Conservation (phyloP, 2,113 vertebrate species). For the Caranx ignobilis region DNA sequence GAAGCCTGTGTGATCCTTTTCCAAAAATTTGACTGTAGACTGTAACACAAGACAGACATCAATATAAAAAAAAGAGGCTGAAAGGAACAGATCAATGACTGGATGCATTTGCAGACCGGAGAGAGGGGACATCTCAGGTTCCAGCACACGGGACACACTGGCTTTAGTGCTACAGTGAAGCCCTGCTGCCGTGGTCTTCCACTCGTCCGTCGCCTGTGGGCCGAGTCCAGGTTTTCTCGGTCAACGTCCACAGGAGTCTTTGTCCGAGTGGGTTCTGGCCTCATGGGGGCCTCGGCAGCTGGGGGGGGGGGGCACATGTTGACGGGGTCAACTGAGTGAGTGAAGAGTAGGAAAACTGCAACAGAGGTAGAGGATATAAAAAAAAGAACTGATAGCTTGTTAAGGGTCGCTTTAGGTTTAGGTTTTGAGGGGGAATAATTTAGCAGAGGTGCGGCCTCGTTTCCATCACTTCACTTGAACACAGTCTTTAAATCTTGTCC, state of each 20-base stretch:
- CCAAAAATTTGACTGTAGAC: conserved; percentile 49
- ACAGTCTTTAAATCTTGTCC: conserved; percentile 25
- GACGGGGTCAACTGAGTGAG: conserved; percentile 17
- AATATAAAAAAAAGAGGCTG: conserved; percentile 58
- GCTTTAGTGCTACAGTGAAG: conserved; percentile 23
- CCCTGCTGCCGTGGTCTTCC: conserved; percentile 24
- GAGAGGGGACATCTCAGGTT: conserved; percentile 67
- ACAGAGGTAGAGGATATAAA: conserved; percentile 37
- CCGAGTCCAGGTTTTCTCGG: conserved; percentile 24
- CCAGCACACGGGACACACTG: conserved; percentile 37
- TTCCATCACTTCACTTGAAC: conserved; percentile 37
- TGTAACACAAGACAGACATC: conserved; percentile 77
- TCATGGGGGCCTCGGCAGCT: conserved; percentile 27
- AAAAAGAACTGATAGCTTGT: background rate
- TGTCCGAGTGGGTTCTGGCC: conserved; percentile 36
- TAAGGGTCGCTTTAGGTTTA: background rate
- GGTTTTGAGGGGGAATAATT: conserved; percentile 39
- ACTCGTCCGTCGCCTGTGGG: conserved; percentile 26
- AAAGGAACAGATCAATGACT: conserved; percentile 61
- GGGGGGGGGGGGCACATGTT: conserved; percentile 17
- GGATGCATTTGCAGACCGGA: conserved; percentile 51
- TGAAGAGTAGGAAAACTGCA: conserved; percentile 29
- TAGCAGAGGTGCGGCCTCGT: conserved; percentile 12
- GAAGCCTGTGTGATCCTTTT: conserved; percentile 36
- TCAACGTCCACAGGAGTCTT: conserved; percentile 44